Conservation (phyloP, 2,113 vertebrate species). For the Leucopsar rothschildi region DNA sequence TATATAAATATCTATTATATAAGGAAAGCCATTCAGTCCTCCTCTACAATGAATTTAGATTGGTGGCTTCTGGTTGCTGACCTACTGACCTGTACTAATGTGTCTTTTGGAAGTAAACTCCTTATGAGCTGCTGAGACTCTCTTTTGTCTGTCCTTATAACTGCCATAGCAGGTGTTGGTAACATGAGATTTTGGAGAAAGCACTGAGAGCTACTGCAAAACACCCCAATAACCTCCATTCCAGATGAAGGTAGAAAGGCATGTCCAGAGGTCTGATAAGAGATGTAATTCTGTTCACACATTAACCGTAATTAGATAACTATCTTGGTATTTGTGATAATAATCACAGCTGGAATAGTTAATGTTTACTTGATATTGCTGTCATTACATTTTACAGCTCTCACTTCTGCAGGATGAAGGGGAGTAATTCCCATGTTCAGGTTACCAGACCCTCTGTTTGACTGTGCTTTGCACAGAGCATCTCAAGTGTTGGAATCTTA, state of each 20-base stretch:
- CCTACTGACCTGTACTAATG: background rate
- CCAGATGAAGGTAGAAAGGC: background rate
- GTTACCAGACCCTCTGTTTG: background rate
- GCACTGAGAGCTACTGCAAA: background rate
- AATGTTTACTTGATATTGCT: constrained; percentile 32
- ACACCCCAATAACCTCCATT: background rate
- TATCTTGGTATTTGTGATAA: background rate
- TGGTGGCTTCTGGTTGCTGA: background rate
- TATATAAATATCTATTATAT: background rate
- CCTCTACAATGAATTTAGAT: background rate
- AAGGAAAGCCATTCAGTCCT: background rate
- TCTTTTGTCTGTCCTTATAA: background rate
- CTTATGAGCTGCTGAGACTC: background rate
- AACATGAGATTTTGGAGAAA: background rate
- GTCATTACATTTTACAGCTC: constrained; percentile 27
- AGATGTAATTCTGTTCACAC: background rate
- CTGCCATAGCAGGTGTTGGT: background rate
- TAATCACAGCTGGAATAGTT: background rate
- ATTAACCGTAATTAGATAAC: constrained; percentile 26
- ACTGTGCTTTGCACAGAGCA: background rate
- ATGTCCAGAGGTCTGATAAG: background rate
- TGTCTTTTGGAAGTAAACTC: background rate
- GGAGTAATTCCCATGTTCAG: background rate
- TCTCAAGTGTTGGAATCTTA: background rate
- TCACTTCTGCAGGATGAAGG: background rate